phyloP scores from a whole-genome alignment of 1,140 invertebrate genomes.

The Drosophila nigrodunni region DNA sequence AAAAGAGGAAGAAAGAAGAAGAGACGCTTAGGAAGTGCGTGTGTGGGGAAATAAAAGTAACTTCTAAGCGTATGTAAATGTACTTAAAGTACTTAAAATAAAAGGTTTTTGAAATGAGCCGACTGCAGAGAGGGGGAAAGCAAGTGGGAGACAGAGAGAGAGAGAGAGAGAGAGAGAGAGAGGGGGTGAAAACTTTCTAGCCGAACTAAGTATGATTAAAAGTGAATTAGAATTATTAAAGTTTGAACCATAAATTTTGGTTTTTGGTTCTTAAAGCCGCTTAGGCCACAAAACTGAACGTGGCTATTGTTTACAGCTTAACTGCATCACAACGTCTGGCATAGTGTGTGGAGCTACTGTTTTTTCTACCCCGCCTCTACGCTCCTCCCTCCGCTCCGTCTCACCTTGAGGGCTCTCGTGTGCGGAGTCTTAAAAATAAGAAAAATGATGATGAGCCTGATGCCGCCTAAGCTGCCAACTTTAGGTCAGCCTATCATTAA shows the following conservation, averaged over 20 bases:
- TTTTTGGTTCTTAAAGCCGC: slow-evolving; percentile 30
- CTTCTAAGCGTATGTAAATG: slow-evolving; percentile 36
- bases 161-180: no score
- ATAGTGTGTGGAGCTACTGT: slow-evolving; percentile 37
- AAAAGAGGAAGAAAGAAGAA: slow-evolving; percentile 4
- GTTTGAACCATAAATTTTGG: slow-evolving; percentile 29
- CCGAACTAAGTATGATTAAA: slow-evolving; percentile 44
- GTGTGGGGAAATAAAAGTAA: slow-evolving; percentile 4
- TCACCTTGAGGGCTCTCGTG: slow-evolving; percentile 3
- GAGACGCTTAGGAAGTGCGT: slow-evolving; percentile 13
- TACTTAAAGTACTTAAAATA: slow-evolving; percentile 24
- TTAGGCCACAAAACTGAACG: slow-evolving; percentile 33
- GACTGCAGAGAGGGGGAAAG: background rate
- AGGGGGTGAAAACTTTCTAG: slow-evolving; percentile 9
- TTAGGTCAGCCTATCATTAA: slow-evolving; percentile 47
- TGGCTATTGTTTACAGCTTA: slow-evolving; percentile 54
- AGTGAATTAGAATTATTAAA: slow-evolving; percentile 55
- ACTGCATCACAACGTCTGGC: background rate
- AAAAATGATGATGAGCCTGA: slow-evolving; percentile 59
- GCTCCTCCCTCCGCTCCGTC: background rate
- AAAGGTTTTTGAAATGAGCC: slow-evolving; percentile 46
- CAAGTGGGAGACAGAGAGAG: background rate
- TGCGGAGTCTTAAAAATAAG: slow-evolving; percentile 30
- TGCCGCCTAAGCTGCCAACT: slow-evolving; percentile 35
- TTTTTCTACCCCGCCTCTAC: background rate